Conservation (phyloP, 2,113 vertebrate genomes). For the Corapipo altera region DNA sequence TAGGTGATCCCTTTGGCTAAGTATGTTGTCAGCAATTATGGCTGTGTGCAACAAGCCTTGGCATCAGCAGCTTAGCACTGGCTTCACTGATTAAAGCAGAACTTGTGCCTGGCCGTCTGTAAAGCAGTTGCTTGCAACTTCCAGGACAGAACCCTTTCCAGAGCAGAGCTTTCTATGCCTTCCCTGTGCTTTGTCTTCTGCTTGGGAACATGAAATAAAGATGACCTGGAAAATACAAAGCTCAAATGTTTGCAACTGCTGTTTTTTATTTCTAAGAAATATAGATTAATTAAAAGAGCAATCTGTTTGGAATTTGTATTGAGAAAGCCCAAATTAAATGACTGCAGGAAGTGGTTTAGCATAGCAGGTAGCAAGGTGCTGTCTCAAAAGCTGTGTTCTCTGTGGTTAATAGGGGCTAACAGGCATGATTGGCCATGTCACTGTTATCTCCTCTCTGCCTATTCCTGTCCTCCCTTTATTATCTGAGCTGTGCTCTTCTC, state of each 20-base stretch:
- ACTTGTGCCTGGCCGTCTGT: background rate
- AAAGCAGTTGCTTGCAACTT: background rate
- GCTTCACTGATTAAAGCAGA: background rate
- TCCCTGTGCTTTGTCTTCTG: background rate
- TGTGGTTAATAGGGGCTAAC: background rate
- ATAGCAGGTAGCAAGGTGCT: background rate
- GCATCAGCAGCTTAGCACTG: background rate
- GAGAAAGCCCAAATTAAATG: background rate
- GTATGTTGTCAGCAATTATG: background rate
- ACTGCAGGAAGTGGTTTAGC: background rate
- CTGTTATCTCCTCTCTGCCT: rapidly evolving
- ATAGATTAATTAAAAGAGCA: background rate
- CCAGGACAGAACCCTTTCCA: background rate
- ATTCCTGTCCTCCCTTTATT: rapidly evolving
- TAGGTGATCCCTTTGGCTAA: background rate
- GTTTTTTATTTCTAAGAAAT: background rate
- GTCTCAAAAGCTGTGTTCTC: background rate
- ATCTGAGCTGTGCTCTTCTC: background rate
- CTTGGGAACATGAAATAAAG: background rate
- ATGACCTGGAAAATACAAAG: background rate
- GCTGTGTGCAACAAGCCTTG: background rate
- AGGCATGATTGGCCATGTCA: rapidly evolving
- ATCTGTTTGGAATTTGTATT: background rate
- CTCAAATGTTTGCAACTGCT: background rate
- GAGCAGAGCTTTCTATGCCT: background rate